Evolutionary conservation across 2,797 vertebrate genomes (phyloP).

Genomic region (Crocidura indochinensis): DNA sequence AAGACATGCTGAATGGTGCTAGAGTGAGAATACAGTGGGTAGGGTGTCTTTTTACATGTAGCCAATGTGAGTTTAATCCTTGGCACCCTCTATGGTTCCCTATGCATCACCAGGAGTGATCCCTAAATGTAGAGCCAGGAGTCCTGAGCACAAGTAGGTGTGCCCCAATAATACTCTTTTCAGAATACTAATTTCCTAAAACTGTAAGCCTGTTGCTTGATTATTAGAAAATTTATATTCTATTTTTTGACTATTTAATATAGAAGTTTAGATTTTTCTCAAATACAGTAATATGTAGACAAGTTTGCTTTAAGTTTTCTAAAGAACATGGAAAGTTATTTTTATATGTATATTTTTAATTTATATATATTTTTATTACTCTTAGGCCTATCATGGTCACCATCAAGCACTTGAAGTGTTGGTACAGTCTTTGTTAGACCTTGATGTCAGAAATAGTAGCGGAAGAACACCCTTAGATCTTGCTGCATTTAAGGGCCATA

Average conservation of each 20-base stretch:
- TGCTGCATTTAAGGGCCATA: constrained; percentile 97
- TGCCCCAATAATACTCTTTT: background rate
- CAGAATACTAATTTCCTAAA: constrained; percentile 33
- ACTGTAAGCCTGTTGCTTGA: constrained; percentile 1
- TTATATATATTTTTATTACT: constrained; percentile 69
- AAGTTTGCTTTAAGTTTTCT: constrained; percentile 32
- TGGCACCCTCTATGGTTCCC: too few relatives aligned
- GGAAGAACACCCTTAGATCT: constrained; percentile 97
- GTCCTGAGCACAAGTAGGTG: background rate
- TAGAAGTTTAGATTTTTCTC: background rate
- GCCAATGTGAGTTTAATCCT: too few relatives aligned
- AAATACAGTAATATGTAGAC: background rate
- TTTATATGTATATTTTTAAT: constrained; percentile 19
- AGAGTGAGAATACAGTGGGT: too few relatives aligned
- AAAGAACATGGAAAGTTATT: background rate
- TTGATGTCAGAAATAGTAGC: constrained; percentile 96
- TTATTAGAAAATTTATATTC: constrained; percentile 47
- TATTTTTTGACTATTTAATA: constrained; percentile 54
- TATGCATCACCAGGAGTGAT: too few relatives aligned
- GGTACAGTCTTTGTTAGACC: constrained; percentile 97
- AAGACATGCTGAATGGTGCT: background rate
- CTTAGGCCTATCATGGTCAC: constrained; percentile 98
- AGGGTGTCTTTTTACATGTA: too few relatives aligned
- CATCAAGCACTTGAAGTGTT: constrained; percentile 98
- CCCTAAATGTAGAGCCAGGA: too few relatives aligned